Evolutionary conservation across 2,113 vertebrate species (phyloP).

Genomic region (Tautogolabrus adspersus): DNA sequence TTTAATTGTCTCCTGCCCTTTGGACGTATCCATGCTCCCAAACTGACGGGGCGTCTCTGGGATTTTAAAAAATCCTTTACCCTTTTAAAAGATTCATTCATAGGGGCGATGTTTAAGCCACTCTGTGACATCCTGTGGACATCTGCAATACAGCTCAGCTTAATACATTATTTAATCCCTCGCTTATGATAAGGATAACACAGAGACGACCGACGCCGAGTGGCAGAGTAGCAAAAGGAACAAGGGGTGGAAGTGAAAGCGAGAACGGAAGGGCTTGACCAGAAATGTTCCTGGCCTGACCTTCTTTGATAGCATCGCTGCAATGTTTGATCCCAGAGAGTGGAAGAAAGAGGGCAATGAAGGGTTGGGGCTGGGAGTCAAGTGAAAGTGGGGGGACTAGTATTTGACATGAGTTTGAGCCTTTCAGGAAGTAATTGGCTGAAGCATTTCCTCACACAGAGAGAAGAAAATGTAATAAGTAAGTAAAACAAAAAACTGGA

Average conservation of each 20-base stretch:
- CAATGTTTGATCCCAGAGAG: slow-evolving; percentile 42
- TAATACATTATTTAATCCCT: slow-evolving; percentile 65
- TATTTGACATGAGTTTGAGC: slow-evolving; percentile 41
- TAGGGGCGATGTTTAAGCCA: slow-evolving; percentile 35
- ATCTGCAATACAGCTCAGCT: slow-evolving; percentile 31
- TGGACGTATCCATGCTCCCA: slow-evolving; percentile 27
- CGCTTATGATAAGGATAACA: slow-evolving; percentile 57
- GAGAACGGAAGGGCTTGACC: slow-evolving; percentile 25
- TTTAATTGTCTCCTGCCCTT: slow-evolving; percentile 65
- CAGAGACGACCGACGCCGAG: slow-evolving; percentile 13
- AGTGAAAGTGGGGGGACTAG: slow-evolving; percentile 11
- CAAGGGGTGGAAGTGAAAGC: neutral
- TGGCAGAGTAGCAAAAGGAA: neutral
- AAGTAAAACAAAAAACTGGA: neutral
- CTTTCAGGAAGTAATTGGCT: slow-evolving; percentile 46
- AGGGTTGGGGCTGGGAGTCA: neutral
- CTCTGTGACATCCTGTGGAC: slow-evolving; percentile 46
- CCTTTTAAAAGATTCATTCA: slow-evolving; percentile 55
- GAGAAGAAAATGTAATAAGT: neutral
- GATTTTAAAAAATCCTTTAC: slow-evolving; percentile 48
- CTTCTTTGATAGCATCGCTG: slow-evolving; percentile 21
- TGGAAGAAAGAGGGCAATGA: neutral
- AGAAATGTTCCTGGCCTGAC: slow-evolving; percentile 17
- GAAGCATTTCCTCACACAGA: slow-evolving; percentile 6
- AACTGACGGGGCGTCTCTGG: slow-evolving; percentile 34